Evolutionary conservation across 2,113 vertebrate species (phyloP).

Genomic region (Salvelinus namaycush): DNA sequence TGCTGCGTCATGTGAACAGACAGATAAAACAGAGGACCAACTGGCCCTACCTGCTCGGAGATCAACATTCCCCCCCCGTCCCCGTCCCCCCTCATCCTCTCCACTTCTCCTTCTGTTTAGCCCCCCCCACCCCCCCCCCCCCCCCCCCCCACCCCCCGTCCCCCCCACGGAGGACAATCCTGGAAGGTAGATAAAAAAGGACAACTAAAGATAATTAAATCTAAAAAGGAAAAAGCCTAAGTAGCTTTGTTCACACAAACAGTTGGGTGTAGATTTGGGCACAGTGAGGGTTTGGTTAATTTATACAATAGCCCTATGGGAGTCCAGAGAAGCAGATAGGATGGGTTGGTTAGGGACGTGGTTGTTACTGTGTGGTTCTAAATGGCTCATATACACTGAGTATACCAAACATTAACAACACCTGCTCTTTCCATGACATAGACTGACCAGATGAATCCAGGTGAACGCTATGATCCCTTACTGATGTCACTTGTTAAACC

Average conservation of each 20-base stretch:
- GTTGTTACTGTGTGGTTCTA: slow-evolving; percentile 24
- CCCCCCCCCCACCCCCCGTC: too few relatives aligned
- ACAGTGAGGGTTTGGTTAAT: slow-evolving; percentile 71
- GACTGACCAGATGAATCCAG: too few relatives aligned
- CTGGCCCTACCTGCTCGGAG: slow-evolving; percentile 59
- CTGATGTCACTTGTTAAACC: too few relatives aligned
- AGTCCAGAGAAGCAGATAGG: slow-evolving; percentile 37
- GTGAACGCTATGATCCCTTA: too few relatives aligned
- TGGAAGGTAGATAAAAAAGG: slow-evolving; percentile 77
- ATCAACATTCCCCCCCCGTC: slow-evolving; percentile 50
- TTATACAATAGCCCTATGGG: slow-evolving; percentile 67
- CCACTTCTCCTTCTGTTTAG: slow-evolving; percentile 77
- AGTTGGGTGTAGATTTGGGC: slow-evolving; percentile 73
- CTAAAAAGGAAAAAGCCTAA: slow-evolving; percentile 64
- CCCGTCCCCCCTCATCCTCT: slow-evolving; percentile 59
- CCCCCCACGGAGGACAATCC: slow-evolving; percentile 67
- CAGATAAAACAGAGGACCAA: slow-evolving; percentile 71
- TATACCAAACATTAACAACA: too few relatives aligned
- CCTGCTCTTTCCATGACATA: too few relatives aligned
- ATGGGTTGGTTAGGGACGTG: slow-evolving; percentile 9
- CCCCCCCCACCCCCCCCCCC: slow-evolving; percentile 31
- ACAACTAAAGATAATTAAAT: slow-evolving; percentile 81
- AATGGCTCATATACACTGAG: not conserved
- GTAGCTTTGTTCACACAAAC: slow-evolving; percentile 69
- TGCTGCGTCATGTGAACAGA: slow-evolving; percentile 70